Percentiles rank a stretch among this genome's conserved stretches.
Conservation (phyloP, 2,888 invertebrate species). For the Nephrotoma flavescens region DNA sequence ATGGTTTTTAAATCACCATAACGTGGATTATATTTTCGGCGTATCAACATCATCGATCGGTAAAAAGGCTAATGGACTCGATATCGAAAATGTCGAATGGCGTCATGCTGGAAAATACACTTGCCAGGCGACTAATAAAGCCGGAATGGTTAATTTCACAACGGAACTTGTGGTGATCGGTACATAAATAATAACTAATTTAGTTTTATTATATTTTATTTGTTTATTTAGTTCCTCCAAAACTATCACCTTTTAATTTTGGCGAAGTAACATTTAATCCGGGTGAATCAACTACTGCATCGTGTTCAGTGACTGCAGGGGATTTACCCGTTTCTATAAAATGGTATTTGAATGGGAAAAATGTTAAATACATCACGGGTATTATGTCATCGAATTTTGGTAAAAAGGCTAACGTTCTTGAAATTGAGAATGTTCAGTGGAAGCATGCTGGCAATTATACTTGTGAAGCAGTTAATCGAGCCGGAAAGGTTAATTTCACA, state of each 20-base stretch:
- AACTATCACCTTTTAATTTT: conserved; percentile 61
- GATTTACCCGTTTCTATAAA: conserved; percentile 59
- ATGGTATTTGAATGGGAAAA: conserved; percentile 37
- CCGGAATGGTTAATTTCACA: conserved; percentile 51
- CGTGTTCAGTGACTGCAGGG: conserved; percentile 57
- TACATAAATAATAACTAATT: conserved; percentile 19
- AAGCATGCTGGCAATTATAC: conserved; percentile 45
- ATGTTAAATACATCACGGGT: conserved; percentile 25
- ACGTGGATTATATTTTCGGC: conserved; percentile 33
- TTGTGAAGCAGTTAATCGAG: conserved; percentile 41
- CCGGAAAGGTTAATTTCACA: conserved; percentile 37
- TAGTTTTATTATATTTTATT: background rate
- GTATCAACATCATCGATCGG: conserved; percentile 41
- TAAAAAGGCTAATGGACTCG: conserved; percentile 50
- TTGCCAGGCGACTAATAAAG: conserved; percentile 56
- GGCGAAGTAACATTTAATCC: conserved; percentile 42
- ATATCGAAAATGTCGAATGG: conserved; percentile 52
- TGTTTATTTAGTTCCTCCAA: conserved; percentile 48
- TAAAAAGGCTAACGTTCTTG: conserved; percentile 43
- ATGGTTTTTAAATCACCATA: conserved; percentile 41
- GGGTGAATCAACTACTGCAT: conserved; percentile 24
- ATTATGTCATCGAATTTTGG: conserved; percentile 36
- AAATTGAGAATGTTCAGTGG: conserved; percentile 43
- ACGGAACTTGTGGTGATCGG: conserved; percentile 56
- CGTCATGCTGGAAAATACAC: conserved; percentile 60